Percentiles rank a stretch among this genome's conserved stretches.
Evolutionary conservation across 2,797 vertebrate genomes (phyloP).

Genomic region (Gadopsis bispinosus): DNA sequence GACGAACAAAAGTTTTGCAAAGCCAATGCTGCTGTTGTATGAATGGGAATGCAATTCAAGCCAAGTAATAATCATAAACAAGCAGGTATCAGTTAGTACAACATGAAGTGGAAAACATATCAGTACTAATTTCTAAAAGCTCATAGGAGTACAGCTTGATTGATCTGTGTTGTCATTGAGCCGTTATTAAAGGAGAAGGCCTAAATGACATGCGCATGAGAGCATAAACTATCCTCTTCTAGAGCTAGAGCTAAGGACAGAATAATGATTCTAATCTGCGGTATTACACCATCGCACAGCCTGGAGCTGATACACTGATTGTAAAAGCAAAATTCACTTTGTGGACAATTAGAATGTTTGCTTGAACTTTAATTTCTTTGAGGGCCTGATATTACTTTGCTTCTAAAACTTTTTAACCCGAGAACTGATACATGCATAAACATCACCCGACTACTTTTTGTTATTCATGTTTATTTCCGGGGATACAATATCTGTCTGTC

Average conservation of each 20-base stretch:
- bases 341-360: constrained; percentile 45
- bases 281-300: constrained; percentile 13
- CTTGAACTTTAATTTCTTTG: constrained; percentile 43
- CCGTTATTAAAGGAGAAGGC: constrained; percentile 15
- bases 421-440: constrained; percentile 14
- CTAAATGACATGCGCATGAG: neutral
- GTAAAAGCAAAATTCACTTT: constrained; percentile 41
- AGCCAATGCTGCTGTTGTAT: constrained; percentile 6
- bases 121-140: constrained; percentile 24
- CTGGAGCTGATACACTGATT: constrained; percentile 28
- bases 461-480: neutral
- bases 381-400: constrained; percentile 6
- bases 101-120: constrained; percentile 14
- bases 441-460: constrained; percentile 6
- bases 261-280: constrained; percentile 36
- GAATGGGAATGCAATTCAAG: constrained; percentile 43
- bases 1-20: constrained; percentile 22
- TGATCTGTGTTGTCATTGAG: constrained; percentile 12
- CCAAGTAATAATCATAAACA: constrained; percentile 40
- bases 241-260: constrained; percentile 22
- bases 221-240: constrained; percentile 18
- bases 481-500: neutral
- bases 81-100: constrained; percentile 43
- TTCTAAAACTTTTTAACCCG: neutral
- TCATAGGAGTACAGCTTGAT: constrained; percentile 4